These are phyloP conservation scores for Eupeodes luniger DNA, from an alignment of 2,888 invertebrate species.

Conservation along the genomic window DNA sequence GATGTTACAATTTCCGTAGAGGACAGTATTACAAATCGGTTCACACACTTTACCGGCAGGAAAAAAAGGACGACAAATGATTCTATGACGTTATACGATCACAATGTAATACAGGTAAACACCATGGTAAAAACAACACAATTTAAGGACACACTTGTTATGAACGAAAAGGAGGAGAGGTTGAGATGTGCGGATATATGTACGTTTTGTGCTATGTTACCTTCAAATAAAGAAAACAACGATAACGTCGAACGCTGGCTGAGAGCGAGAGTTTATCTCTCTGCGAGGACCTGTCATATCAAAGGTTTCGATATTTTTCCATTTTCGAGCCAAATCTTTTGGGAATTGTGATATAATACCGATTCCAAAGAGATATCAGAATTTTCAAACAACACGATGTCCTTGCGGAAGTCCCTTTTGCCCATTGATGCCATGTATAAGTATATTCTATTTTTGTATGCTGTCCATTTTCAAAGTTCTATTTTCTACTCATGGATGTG, in stretches of 20 bases:
- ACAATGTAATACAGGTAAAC: slow-evolving; percentile 2
- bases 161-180: background rate
- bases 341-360: slow-evolving; percentile 53
- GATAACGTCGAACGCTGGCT: background rate
- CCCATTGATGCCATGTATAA: slow-evolving; percentile 36
- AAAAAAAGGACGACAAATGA: slow-evolving; percentile 41
- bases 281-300: background rate
- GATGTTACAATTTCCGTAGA: slow-evolving; percentile 79
- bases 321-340: slow-evolving; percentile 1
- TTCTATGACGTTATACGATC: background rate
- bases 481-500: background rate
- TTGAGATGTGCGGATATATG: no score
- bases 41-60: slow-evolving; percentile 51
- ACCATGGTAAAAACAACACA: background rate
- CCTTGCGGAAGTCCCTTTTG: slow-evolving; percentile 69
- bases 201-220: no score
- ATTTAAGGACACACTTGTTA: slow-evolving; percentile 61
- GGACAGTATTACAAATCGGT: slow-evolving; percentile 79
- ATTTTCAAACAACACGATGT: slow-evolving; percentile 67
- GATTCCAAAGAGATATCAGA: slow-evolving; percentile 66
- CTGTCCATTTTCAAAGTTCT: background rate
- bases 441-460: slow-evolving; percentile 1
- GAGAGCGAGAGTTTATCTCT: slow-evolving; percentile 43
- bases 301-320: background rate
- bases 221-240: no score